A percentile compares a stretch with the other conserved stretches of the same genome.
phyloP scores from a whole-genome alignment of 2,888 invertebrate species.

The Patella caerulea region DNA sequence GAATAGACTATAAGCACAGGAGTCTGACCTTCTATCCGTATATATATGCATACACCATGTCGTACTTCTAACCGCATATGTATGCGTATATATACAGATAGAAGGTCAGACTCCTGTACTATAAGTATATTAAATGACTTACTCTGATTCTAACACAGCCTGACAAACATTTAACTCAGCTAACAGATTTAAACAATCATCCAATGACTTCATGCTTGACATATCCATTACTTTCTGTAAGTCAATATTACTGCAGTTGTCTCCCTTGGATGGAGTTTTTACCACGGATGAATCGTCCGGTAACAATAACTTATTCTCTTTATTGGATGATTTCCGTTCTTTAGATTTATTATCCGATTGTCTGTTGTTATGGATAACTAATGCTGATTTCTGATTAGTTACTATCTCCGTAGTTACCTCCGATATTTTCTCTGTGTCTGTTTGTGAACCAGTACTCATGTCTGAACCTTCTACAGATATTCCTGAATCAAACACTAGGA shows the following conservation, averaged over 20 bases:
- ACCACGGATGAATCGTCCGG: not conserved
- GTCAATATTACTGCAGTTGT: conserved; percentile 39
- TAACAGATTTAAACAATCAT: conserved; percentile 62
- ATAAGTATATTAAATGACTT: conserved; percentile 36
- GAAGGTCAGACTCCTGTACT: too few species aligned
- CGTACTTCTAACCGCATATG: too few species aligned
- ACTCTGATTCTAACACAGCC: conserved; percentile 65
- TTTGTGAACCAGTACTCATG: conserved; percentile 15
- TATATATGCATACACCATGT: too few species aligned
- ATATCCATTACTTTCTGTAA: conserved; percentile 54
- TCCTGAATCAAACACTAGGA: not conserved
- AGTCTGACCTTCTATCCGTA: too few species aligned
- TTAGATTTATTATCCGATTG: not conserved
- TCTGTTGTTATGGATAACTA: not conserved
- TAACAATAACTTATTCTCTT: not conserved
- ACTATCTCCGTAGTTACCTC: not conserved
- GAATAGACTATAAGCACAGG: too few species aligned
- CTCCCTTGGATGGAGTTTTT: not conserved
- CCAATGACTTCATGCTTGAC: conserved; percentile 57
- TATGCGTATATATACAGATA: too few species aligned
- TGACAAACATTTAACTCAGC: conserved; percentile 60
- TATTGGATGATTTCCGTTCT: not conserved
- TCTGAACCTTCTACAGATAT: conserved; percentile 5
- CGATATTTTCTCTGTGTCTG: conserved; percentile 14
- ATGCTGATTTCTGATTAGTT: not conserved